Percentiles rank a stretch among this genome's conserved stretches.
phyloP scores from a whole-genome alignment of 1,140 invertebrate genomes.

The Polyergus mexicanus region DNA sequence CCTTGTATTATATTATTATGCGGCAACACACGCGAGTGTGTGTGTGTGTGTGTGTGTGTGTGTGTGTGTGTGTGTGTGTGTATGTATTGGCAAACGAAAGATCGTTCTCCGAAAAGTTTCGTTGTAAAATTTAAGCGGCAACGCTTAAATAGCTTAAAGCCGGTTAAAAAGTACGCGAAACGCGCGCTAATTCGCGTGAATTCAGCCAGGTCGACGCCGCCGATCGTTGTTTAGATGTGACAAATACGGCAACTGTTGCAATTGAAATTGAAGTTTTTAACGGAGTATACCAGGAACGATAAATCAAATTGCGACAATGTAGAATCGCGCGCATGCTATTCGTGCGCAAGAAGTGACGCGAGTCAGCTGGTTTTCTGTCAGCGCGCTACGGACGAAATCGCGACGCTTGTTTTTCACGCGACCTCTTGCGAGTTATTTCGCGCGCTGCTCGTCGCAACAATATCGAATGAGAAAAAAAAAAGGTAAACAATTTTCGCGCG shows the following conservation, averaged over 20 bases:
- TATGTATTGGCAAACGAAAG: conserved; percentile 6
- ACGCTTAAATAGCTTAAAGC: conserved; percentile 31
- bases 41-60: background rate
- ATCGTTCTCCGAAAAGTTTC: conserved; percentile 34
- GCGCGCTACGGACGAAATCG: background rate
- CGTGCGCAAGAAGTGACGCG: background rate
- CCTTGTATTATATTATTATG: conserved; percentile 38
- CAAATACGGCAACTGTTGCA: conserved; percentile 21
- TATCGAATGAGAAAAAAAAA: conserved; percentile 23
- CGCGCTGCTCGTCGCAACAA: conserved; percentile 33
- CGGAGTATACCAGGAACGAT: background rate
- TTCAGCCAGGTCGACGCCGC: background rate
- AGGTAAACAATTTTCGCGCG: conserved; percentile 41
- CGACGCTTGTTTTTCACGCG: background rate
- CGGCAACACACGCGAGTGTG: conserved; percentile 25
- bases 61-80: background rate
- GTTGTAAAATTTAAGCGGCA: background rate
- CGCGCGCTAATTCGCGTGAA: conserved; percentile 35
- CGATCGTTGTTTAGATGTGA: background rate
- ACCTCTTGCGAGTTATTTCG: conserved; percentile 28
- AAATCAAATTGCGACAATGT: background rate
- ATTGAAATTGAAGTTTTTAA: background rate
- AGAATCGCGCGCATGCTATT: background rate
- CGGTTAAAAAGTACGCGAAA: background rate
- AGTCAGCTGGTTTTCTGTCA: background rate